A percentile compares a stretch with the other conserved stretches of the same genome.
Evolutionary conservation across 2,113 vertebrate genomes (phyloP).

Genomic region (Saimiri boliviensis): DNA sequence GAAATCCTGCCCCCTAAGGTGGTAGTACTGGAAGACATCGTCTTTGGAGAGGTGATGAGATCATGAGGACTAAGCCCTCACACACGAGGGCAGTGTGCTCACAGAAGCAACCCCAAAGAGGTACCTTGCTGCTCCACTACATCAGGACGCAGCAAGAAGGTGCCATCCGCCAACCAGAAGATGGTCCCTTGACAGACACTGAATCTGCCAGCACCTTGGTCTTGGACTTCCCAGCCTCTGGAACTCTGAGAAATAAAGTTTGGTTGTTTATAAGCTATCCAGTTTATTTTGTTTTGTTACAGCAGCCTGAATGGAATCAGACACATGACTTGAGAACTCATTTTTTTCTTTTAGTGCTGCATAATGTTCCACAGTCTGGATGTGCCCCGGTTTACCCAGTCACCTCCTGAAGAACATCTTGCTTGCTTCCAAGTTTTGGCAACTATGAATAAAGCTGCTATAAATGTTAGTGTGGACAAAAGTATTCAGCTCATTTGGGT

Average conservation of each 20-base stretch:
- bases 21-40: not conserved
- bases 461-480: not conserved
- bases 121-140: not conserved
- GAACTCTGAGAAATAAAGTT: not conserved
- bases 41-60: not conserved
- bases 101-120: not conserved
- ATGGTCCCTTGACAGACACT: not conserved
- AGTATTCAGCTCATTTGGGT: not conserved
- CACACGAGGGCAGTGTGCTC: not conserved
- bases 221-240: not conserved
- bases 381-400: not conserved
- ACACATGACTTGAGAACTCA: not conserved
- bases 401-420: not conserved
- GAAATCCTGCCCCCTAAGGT: not conserved
- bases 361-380: not conserved
- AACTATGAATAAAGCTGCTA: not conserved
- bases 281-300: not conserved
- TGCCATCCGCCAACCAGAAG: not conserved
- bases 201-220: not conserved
- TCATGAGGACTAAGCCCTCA: not conserved
- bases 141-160: not conserved
- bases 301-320: not conserved
- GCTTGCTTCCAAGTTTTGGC: not conserved
- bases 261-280: not conserved
- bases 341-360: not conserved